Evolutionary conservation across 1,140 invertebrate species (phyloP).

Genomic region (Leptinotarsa lineolata): DNA sequence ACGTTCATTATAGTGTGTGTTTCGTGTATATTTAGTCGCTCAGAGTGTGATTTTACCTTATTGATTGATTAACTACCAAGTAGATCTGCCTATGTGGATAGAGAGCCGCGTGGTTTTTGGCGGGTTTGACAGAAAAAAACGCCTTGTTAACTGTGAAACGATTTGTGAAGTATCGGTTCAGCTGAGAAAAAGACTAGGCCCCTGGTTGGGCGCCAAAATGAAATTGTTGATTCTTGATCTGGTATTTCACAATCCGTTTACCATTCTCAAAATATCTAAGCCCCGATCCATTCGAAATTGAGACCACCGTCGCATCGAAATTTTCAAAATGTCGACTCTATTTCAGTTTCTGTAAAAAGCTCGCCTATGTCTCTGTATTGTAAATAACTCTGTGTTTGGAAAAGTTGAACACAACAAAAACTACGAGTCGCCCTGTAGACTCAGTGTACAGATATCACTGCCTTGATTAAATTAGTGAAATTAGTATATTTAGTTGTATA

Average conservation of each 20-base stretch:
- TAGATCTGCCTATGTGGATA: conserved; percentile 46
- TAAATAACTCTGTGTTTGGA: background rate
- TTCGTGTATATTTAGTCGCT: conserved; percentile 49
- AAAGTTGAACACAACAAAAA: conserved; percentile 20
- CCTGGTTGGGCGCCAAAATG: too few relatives aligned
- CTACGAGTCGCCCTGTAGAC: conserved; percentile 36
- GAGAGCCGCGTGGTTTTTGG: conserved; percentile 32
- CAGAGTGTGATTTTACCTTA: conserved; percentile 47
- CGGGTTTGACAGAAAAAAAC: background rate
- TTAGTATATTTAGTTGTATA: conserved; percentile 48
- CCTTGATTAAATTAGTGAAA: conserved; percentile 46
- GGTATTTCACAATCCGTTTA: too few relatives aligned
- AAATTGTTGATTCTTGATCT: too few relatives aligned
- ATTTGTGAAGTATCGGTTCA: background rate
- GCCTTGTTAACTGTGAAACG: background rate
- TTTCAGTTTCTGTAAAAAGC: conserved; percentile 3
- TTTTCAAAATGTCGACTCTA: conserved; percentile 31
- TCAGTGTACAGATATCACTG: conserved; percentile 51
- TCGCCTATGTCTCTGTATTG: background rate
- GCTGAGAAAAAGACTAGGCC: too few relatives aligned
- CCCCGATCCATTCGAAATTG: background rate
- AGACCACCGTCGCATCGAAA: conserved; percentile 8
- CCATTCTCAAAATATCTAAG: too few relatives aligned
- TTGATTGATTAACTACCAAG: conserved; percentile 36
- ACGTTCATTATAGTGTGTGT: conserved; percentile 43